Base-by-base conservation (phyloP, 1,140 invertebrate genomes). In the Gryllus bimaculatus region DNA sequence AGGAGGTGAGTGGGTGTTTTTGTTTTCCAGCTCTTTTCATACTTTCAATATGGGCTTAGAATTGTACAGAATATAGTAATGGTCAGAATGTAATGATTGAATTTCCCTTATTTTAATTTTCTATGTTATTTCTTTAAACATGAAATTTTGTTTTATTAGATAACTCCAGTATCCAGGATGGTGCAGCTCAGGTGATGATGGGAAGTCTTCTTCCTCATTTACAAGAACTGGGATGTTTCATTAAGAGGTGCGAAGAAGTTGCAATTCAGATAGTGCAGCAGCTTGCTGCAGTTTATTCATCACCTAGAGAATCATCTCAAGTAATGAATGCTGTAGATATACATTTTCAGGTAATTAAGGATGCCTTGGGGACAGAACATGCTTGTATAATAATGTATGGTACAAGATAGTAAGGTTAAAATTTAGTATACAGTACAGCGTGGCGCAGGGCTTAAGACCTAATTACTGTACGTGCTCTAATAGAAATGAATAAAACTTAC, bases 191-290 rank as follows among this genome's bases (percentile, higher is more conserved):
- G 79, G 81, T 88, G 77, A 85, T 86, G 82, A 87, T 89, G 80
- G 88, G 88, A 1, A 83, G 86, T 78, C 85, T 90, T 81, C 84
- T 89, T 79, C 85, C 88, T 8, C 82, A 87, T 20, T 86, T 94
- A 85, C 92, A 92, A 85, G 87, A 89, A 81, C 83, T 94, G 75
- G 89, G 87, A 79, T 88, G 88, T 82, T 94, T 93, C 89, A 86
- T 92, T 21, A 88, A 86, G 78, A 87, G 92, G 78, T 91, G 90
- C 82, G 88, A 92, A 84, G 88, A 92, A 82, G 91, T 93, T 13
- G 86, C 90, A 8, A 87, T 85, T 66, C 90, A 92, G 84, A 84
- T 92, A 8, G 86, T 93, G 75, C 88, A 88, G 74, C 93, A 95
- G 86, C 84, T 94, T 76, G 89, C 90, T 84, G 87, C 88, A 39